Evolutionary conservation across 2,888 invertebrate genomes (phyloP).

Genomic region (Taphrorychus bicolor): DNA sequence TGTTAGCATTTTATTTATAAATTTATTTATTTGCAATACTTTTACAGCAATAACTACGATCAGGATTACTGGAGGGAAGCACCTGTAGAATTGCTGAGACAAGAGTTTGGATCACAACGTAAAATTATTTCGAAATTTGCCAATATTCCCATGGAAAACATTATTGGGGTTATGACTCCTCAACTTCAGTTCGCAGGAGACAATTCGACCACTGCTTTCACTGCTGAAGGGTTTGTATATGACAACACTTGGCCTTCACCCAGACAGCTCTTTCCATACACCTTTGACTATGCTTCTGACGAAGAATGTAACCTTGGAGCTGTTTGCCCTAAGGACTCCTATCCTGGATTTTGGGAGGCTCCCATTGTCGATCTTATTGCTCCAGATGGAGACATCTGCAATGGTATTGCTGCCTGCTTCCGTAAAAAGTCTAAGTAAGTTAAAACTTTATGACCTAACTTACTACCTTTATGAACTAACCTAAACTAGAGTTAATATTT

Average conservation of each 20-base stretch:
- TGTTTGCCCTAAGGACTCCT: neutral
- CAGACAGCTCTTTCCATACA: neutral
- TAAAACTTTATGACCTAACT: no score
- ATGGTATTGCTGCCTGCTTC: conserved; percentile 57
- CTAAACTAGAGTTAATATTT: no score
- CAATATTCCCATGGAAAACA: conserved; percentile 52
- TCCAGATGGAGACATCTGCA: conserved; percentile 49
- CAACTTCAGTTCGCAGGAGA: conserved; percentile 62
- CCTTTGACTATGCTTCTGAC: neutral
- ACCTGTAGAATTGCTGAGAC: conserved; percentile 45
- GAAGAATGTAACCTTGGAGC: neutral
- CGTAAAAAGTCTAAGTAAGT: neutral
- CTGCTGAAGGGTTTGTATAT: neutral
- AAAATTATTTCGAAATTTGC: conserved; percentile 52
- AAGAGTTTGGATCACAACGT: conserved; percentile 57
- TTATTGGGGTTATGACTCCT: conserved; percentile 61
- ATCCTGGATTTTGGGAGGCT: neutral
- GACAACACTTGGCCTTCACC: neutral
- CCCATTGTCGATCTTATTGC: neutral
- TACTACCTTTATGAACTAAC: no score
- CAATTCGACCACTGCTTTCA: conserved; percentile 12
- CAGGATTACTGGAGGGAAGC: conserved; percentile 55
- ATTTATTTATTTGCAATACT: no score
- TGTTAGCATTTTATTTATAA: no score
- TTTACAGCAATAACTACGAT: conserved; percentile 45